Percentiles rank a stretch among this genome's conserved stretches.
These are phyloP conservation scores for Carcinoscorpius rotundicauda DNA, from an alignment of 1,140 invertebrate species.

Conservation along the genomic window DNA sequence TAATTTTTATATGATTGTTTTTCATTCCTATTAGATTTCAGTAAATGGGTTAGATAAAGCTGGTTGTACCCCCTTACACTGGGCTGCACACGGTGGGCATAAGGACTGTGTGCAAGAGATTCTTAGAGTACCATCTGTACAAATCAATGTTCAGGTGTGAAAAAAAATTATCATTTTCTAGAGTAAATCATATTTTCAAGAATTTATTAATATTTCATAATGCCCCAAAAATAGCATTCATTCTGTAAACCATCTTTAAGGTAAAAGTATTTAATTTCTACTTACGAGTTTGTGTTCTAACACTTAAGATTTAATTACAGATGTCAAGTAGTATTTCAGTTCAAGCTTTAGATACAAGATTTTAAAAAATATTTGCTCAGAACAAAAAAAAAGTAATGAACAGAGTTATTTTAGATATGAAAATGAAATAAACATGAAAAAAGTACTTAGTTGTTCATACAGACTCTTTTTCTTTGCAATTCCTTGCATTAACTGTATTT, in stretches of 20 bases:
- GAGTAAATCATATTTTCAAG: slow-evolving; percentile 6
- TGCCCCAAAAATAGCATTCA: slow-evolving; percentile 29
- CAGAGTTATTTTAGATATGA: no score
- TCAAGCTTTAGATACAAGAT: neutral
- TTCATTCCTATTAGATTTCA: slow-evolving; percentile 36
- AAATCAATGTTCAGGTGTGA: slow-evolving; percentile 38
- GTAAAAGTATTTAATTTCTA: neutral
- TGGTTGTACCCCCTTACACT: slow-evolving; percentile 54
- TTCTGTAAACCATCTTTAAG: neutral
- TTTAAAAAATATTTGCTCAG: no score
- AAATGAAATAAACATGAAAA: no score
- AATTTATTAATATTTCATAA: slow-evolving; percentile 9
- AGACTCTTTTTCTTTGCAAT: no score
- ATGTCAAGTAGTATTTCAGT: slow-evolving; percentile 3
- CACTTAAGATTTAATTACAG: neutral
- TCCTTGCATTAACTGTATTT: no score
- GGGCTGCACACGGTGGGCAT: slow-evolving; percentile 49
- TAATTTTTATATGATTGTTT: no score
- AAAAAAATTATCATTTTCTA: slow-evolving; percentile 10
- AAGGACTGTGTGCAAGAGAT: slow-evolving; percentile 41
- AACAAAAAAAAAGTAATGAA: no score
- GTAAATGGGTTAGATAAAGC: slow-evolving; percentile 53
- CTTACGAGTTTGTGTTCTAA: neutral
- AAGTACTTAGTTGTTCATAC: no score
- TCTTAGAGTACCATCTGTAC: slow-evolving; percentile 34